These are phyloP conservation scores for Gymnocheta viridis DNA, from an alignment of 2,888 invertebrate species.

Conservation along the genomic window DNA sequence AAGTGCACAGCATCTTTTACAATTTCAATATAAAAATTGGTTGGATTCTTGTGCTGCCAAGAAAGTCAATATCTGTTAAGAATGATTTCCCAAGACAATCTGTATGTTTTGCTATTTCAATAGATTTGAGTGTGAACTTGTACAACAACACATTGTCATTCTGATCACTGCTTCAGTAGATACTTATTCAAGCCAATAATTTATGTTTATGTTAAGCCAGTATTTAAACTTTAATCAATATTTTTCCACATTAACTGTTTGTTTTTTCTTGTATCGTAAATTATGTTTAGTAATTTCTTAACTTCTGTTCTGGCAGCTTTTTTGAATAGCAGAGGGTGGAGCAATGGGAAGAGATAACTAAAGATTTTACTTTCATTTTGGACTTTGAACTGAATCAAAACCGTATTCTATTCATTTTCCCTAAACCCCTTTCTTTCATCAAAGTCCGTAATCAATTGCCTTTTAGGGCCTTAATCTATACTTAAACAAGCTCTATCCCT, in stretches of 20 bases:
- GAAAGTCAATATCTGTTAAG: background rate
- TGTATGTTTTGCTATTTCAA: background rate
- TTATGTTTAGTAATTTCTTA: background rate
- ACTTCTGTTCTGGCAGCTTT: background rate
- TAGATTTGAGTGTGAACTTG: background rate
- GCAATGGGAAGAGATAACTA: background rate
- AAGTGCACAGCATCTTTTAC: no score
- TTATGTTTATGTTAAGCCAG: conserved; percentile 80
- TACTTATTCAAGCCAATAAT: conserved; percentile 78
- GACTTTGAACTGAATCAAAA: conserved; percentile 14
- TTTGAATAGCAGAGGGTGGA: background rate
- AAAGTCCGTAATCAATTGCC: conserved; percentile 60
- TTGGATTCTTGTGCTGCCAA: background rate
- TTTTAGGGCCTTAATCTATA: conserved; percentile 42
- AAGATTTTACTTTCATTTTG: conserved; percentile 9
- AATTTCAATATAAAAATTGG: no score
- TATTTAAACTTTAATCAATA: conserved; percentile 79
- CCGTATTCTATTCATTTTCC: conserved; percentile 19
- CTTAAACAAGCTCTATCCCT: conserved; percentile 21
- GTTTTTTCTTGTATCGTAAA: background rate
- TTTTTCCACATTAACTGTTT: conserved; percentile 59
- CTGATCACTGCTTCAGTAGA: conserved; percentile 74
- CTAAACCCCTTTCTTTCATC: conserved; percentile 58
- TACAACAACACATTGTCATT: background rate
- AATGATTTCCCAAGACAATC: background rate